Base-by-base conservation (phyloP, 1,140 invertebrate genomes). In the Tetramorium simillimum region DNA sequence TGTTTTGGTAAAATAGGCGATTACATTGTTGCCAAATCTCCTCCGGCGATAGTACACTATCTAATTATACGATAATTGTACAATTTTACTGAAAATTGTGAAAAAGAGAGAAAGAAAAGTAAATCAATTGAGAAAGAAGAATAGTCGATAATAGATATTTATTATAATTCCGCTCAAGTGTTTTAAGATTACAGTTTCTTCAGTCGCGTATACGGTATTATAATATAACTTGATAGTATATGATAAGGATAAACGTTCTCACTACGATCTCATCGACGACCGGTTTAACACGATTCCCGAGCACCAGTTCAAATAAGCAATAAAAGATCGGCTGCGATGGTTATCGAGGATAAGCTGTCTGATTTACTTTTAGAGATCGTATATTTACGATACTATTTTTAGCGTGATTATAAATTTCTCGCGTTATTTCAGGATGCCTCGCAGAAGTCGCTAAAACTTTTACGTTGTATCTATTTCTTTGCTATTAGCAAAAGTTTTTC, bases 351-450 rank as follows among this genome's bases (percentile, higher is more conserved):
- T 81, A 70, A 56, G 21, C 21, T 46, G 76, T n/a, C 60, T 67
- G 40, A 67, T 78, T 65, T 67, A 67, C 49, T 78, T 78, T 78
- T 78, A 67, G 28, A 53, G n/a, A 80, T 40, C n/a, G n/a, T 67
- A 37, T 53, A 67, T 80, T 80, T 80, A 49, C 3, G 18, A 78
- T 78, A 80, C 28, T 67, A 80, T 80, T 67, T 69, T 63, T 33
- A 56, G 14, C 37, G 10, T 18, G 18, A 46, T 70, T 72, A 16
- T 70, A 46, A 82, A 72, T 82, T 46, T 58, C 24, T 72, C 28
- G 7, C 49, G 51, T 37, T 72, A 82, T 72, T 72, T 72, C 51
- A 56, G 37, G 37, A 58, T 43, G 16, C 18, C 0, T 43, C 33
- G 49, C 37, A 43, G 37, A 56, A 58, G 14, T 58, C 14, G 43